Conservation (phyloP, 2,888 invertebrate genomes). For the Hypselothyrea guttata region DNA sequence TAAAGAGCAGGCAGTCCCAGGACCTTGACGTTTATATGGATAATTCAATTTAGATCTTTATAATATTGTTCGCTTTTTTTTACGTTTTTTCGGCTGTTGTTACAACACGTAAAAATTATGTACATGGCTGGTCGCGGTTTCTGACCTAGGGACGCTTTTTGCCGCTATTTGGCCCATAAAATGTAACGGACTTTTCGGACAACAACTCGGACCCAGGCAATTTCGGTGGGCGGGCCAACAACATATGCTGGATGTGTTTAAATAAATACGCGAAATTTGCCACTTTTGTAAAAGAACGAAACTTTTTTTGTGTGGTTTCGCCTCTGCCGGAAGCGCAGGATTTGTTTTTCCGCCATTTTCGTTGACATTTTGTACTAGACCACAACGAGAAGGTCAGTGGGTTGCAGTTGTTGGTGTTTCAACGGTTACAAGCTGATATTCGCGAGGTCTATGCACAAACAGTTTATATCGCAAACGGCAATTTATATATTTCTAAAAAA, state of each 20-base stretch:
- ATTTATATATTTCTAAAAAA: no score
- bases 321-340: slow-evolving; percentile 79
- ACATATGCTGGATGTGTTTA: slow-evolving; percentile 74
- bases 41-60: slow-evolving; percentile 72
- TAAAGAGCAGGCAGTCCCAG: slow-evolving; percentile 28
- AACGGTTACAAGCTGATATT: no score
- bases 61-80: slow-evolving; percentile 27
- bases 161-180: slow-evolving; percentile 60
- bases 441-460: slow-evolving; percentile 10
- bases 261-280: slow-evolving; percentile 76
- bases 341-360: slow-evolving; percentile 80
- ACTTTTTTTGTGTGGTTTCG: slow-evolving; percentile 39
- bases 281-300: slow-evolving; percentile 61
- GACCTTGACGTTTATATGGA: slow-evolving; percentile 68
- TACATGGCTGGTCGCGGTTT: slow-evolving; percentile 55
- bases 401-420: slow-evolving; percentile 60
- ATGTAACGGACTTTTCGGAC: slow-evolving; percentile 48
- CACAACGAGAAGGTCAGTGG: slow-evolving; percentile 68
- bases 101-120: slow-evolving; percentile 62
- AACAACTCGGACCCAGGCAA: slow-evolving; percentile 38
- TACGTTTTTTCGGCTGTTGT: slow-evolving; percentile 26
- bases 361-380: slow-evolving; percentile 64
- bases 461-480: no score
- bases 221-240: slow-evolving; percentile 43
- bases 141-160: slow-evolving; percentile 19